Conservation (phyloP, 1,140 invertebrate species). For the Vanessa atalanta region DNA sequence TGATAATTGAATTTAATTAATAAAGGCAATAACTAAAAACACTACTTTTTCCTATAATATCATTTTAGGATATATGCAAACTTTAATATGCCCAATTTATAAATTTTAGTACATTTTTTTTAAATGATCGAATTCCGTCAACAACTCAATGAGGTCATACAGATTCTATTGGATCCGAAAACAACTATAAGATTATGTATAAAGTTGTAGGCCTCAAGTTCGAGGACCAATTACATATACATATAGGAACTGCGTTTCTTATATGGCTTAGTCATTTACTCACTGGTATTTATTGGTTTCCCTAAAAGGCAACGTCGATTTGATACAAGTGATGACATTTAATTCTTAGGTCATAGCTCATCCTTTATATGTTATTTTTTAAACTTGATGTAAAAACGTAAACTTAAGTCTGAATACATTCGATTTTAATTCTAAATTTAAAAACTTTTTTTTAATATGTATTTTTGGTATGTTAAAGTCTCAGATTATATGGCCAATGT, state of each 20-base stretch:
- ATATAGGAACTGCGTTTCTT: conserved; percentile 31
- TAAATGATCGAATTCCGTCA: too few species aligned
- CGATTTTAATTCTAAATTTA: not conserved
- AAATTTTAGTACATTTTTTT: too few species aligned
- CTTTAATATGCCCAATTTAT: too few species aligned
- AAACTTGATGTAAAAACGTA: not conserved
- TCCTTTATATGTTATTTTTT: conserved; percentile 9
- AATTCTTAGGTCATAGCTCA: conserved; percentile 27
- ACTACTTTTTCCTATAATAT: too few species aligned
- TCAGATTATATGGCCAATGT: too few species aligned
- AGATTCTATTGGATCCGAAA: not conserved
- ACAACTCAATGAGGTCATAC: not conserved
- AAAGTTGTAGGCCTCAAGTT: conserved; percentile 47
- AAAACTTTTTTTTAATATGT: not conserved
- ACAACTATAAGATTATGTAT: not conserved
- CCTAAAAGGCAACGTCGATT: conserved; percentile 37
- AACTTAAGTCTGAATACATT: not conserved
- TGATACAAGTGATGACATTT: conserved; percentile 34
- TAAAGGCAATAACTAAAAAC: too few species aligned
- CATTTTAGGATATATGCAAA: too few species aligned
- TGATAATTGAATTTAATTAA: too few species aligned
- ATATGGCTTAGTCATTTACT: conserved; percentile 38
- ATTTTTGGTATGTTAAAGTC: too few species aligned
- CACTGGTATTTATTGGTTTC: conserved; percentile 26
- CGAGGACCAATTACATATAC: conserved; percentile 43